These are phyloP conservation scores for Caenorhabditis inopinata DNA, from an alignment of 1,140 invertebrate species.

Conservation along the genomic window DNA sequence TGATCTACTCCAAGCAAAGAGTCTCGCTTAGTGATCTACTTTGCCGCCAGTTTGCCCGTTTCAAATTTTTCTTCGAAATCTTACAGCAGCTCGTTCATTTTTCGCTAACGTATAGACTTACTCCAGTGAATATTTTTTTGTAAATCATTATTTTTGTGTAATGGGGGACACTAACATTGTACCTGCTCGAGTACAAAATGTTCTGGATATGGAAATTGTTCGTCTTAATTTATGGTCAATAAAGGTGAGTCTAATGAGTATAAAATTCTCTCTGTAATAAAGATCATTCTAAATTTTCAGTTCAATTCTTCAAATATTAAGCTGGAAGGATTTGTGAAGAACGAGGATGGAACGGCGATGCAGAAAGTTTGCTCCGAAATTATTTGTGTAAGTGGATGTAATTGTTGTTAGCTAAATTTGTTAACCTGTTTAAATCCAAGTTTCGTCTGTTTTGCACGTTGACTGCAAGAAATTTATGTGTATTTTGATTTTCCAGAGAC, in stretches of 20 bases:
- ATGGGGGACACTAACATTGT: neutral
- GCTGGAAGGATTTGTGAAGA: neutral
- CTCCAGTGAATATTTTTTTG: neutral
- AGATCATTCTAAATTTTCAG: neutral
- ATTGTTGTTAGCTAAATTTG: neutral
- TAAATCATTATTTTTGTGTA: neutral
- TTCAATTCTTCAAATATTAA: neutral
- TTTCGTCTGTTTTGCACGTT: no score
- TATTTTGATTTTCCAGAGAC: neutral
- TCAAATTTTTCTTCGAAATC: no score
- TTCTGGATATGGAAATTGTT: conserved; percentile 14
- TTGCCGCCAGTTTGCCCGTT: neutral
- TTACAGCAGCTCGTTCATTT: no score
- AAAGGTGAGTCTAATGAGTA: neutral
- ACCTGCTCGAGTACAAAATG: conserved; percentile 19
- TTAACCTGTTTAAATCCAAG: no score
- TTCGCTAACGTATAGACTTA: no score
- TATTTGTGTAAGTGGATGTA: neutral
- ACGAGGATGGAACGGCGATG: neutral
- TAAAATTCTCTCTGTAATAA: neutral
- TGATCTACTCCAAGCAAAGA: no score
- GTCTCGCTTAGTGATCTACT: no score
- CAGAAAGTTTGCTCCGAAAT: neutral
- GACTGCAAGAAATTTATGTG: no score
- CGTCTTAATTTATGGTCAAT: conserved; percentile 7